Evolutionary conservation across 2,113 vertebrate species (phyloP).

Genomic region (Brevimyrus niger): DNA sequence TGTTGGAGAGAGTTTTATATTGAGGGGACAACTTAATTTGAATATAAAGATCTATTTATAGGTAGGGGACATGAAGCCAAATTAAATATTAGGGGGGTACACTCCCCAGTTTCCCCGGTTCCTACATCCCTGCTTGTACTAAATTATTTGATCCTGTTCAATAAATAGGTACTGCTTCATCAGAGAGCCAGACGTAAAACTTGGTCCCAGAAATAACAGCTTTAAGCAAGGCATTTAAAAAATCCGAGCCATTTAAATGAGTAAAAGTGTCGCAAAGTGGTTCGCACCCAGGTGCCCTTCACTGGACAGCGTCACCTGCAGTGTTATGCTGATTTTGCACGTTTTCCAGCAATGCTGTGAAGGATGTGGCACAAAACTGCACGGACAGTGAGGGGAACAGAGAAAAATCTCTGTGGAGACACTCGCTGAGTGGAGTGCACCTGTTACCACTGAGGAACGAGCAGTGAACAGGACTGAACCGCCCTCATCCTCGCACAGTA

Average conservation of each 20-base stretch:
- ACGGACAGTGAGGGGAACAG: neutral
- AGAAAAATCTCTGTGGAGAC: neutral
- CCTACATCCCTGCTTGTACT: neutral
- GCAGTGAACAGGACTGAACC: neutral
- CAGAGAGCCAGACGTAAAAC: neutral
- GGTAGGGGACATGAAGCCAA: neutral
- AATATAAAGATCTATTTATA: neutral
- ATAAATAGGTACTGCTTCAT: neutral
- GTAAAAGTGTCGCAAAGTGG: neutral
- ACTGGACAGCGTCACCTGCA: neutral
- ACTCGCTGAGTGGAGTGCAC: neutral
- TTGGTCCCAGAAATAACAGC: neutral
- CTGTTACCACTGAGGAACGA: neutral
- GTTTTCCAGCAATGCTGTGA: neutral
- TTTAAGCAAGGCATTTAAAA: neutral
- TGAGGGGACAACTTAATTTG: neutral
- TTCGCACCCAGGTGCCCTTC: neutral
- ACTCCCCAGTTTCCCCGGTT: neutral
- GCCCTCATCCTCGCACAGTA: neutral
- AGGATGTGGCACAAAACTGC: neutral
- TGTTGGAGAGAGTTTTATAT: neutral
- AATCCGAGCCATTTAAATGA: neutral
- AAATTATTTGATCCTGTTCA: neutral
- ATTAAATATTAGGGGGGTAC: neutral
- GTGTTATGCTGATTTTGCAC: neutral